Percentiles rank a stretch among this genome's conserved stretches.
Conservation (phyloP, 2,113 vertebrate species). For the Ibidorhyncha struthersii region DNA sequence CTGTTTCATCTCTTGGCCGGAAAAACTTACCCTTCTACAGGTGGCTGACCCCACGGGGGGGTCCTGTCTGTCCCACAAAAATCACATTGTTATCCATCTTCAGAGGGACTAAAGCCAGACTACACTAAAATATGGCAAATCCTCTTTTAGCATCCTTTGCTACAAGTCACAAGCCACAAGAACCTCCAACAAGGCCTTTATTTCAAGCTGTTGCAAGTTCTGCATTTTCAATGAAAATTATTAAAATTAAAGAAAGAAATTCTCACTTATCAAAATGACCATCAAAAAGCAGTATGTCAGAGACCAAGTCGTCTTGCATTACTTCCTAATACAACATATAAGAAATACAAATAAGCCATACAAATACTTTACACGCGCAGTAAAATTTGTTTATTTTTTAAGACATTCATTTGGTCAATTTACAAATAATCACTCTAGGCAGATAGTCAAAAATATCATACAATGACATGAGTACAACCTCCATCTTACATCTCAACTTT, state of each 20-base stretch:
- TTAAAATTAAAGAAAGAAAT: neutral
- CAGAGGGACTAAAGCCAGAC: neutral
- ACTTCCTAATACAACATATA: neutral
- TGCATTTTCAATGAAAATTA: neutral
- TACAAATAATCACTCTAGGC: neutral
- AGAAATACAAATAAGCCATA: neutral
- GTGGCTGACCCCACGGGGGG: neutral
- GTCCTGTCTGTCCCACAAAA: neutral
- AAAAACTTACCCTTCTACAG: neutral
- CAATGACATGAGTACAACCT: neutral
- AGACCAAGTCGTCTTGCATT: neutral
- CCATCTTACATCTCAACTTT: neutral
- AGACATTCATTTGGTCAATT: neutral
- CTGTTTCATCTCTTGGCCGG: neutral
- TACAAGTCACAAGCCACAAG: neutral
- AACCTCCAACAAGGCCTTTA: neutral
- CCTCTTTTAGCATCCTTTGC: neutral
- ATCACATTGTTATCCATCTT: neutral
- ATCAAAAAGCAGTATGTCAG: neutral
- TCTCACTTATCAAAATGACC: neutral
- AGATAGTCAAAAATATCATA: neutral
- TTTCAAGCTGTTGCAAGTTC: neutral
- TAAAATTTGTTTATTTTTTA: neutral
- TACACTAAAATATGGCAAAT: neutral
- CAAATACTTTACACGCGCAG: neutral